Evolutionary conservation across 2,113 vertebrate genomes (phyloP).

Genomic region (Cyprinodon variegatus): DNA sequence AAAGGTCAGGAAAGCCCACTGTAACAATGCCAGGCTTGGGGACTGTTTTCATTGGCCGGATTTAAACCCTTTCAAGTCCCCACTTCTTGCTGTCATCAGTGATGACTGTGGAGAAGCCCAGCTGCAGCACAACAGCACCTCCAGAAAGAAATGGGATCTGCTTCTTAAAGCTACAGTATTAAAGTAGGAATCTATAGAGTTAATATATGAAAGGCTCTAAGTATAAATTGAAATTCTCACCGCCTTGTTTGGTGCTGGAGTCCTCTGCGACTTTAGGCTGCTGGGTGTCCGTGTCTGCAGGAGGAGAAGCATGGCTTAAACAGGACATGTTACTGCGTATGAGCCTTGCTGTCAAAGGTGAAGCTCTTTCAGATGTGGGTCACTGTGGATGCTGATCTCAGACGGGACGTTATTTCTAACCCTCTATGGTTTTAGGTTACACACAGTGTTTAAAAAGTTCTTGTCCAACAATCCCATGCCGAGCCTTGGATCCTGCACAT

Average conservation of each 20-base stretch:
- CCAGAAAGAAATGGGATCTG: not conserved
- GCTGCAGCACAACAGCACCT: not conserved
- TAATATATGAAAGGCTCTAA: not conserved
- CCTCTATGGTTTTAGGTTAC: conserved; percentile 44
- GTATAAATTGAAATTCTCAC: conserved; percentile 34
- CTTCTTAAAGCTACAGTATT: not conserved
- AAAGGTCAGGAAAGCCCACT: conserved; percentile 57
- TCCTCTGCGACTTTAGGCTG: conserved; percentile 33
- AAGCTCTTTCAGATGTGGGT: conserved; percentile 28
- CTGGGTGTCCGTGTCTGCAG: conserved; percentile 46
- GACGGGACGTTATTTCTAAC: not conserved
- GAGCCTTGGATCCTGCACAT: conserved; percentile 4
- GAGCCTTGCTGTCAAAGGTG: conserved; percentile 4
- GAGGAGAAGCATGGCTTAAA: not conserved
- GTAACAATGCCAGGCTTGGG: not conserved
- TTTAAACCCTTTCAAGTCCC: conserved; percentile 4
- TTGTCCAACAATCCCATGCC: conserved; percentile 23
- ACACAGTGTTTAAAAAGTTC: conserved; percentile 34
- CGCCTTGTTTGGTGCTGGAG: conserved; percentile 27
- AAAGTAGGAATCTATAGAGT: not conserved
- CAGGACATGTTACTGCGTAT: not conserved
- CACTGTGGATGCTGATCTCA: conserved; percentile 19
- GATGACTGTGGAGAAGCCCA: not conserved
- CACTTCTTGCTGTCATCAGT: not conserved
- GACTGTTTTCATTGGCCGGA: not conserved